A percentile compares a stretch with the other conserved stretches of the same genome.
Conservation (phyloP, 2,113 vertebrate genomes). For the Triplophysa siluroides region DNA sequence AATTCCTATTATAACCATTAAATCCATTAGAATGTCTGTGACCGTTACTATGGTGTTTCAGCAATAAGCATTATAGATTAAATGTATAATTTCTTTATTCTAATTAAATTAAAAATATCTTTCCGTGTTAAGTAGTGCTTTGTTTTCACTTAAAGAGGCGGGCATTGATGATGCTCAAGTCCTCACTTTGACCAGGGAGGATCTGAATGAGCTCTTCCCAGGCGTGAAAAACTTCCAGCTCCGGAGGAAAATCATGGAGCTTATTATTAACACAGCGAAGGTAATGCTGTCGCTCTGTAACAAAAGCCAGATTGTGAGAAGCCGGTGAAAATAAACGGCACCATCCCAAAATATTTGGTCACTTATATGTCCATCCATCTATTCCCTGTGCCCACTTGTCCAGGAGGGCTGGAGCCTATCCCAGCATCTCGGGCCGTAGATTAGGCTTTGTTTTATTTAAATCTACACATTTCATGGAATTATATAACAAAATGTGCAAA, state of each 20-base stretch:
- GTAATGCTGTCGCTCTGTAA: not conserved
- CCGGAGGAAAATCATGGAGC: constrained; percentile 11
- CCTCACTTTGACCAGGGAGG: constrained; percentile 42
- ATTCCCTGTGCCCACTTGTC: too few species aligned
- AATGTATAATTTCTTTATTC: not conserved
- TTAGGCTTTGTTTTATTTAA: not conserved
- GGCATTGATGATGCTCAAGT: constrained; percentile 29
- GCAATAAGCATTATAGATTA: too few species aligned
- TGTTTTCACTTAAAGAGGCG: constrained; percentile 14
- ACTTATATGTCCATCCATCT: too few species aligned
- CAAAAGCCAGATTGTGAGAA: not conserved
- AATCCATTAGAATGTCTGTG: too few species aligned
- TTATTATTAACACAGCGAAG: constrained; percentile 11
- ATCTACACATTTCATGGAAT: not conserved
- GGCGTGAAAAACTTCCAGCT: constrained; percentile 34
- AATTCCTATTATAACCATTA: too few species aligned
- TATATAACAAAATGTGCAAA: not conserved
- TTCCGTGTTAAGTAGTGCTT: not conserved
- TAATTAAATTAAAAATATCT: not conserved
- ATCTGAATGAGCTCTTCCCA: constrained; percentile 43
- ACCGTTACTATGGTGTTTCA: too few species aligned
- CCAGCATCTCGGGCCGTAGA: too few species aligned
- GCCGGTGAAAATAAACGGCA: not conserved
- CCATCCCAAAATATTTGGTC: not conserved
- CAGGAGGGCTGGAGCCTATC: too few species aligned